These are phyloP conservation scores for Bellardia pandia DNA, from an alignment of 2,888 invertebrate species.

Conservation along the genomic window DNA sequence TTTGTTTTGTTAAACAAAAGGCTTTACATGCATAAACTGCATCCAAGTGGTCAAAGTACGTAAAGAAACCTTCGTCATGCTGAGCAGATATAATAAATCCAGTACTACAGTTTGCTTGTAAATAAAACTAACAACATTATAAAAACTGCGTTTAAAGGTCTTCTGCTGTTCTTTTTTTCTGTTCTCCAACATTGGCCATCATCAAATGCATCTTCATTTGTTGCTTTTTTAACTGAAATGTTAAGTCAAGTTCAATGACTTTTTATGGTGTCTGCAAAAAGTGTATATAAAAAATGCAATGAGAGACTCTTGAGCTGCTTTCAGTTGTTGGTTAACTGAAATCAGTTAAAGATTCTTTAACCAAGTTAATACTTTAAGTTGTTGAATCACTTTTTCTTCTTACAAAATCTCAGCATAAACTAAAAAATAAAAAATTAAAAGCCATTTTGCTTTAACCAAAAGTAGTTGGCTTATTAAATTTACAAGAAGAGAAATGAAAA, in stretches of 20 bases:
- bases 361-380: slow-evolving; percentile 25
- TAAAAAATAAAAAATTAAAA: slow-evolving; percentile 6
- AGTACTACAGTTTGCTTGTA: background rate
- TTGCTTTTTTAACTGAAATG: slow-evolving; percentile 1
- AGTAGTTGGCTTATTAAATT: slow-evolving; percentile 51
- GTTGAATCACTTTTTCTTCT: slow-evolving; percentile 54
- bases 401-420: background rate
- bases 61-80: background rate
- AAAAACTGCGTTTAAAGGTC: slow-evolving; percentile 20
- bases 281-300: background rate
- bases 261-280: slow-evolving; percentile 42
- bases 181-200: background rate
- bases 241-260: slow-evolving; percentile 56
- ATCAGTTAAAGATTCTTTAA: slow-evolving; percentile 29
- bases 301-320: background rate
- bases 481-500: slow-evolving; percentile 7
- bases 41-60: slow-evolving; percentile 12
- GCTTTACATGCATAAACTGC: slow-evolving; percentile 31
- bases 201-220: slow-evolving; percentile 51
- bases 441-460: slow-evolving; percentile 5
- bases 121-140: background rate
- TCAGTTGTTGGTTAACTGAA: background rate
- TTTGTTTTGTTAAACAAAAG: slow-evolving; percentile 13
- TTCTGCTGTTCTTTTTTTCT: background rate
- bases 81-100: too few species aligned